Conservation (phyloP, 2,113 vertebrate genomes). For the Excalfactoria chinensis region DNA sequence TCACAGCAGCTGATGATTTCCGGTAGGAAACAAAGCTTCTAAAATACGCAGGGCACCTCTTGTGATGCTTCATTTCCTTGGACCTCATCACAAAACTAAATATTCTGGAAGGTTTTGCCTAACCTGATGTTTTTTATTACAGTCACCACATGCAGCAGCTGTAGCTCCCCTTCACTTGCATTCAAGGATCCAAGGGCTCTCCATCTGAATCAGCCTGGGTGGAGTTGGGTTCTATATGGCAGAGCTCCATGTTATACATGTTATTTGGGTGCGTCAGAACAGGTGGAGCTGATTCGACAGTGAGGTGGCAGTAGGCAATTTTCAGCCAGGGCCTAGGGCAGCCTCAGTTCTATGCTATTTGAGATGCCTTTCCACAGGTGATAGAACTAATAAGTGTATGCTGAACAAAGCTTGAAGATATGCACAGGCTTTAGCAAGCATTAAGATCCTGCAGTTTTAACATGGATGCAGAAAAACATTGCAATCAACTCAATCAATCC, state of each 20-base stretch:
- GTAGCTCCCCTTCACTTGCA: rapidly evolving
- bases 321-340: background rate
- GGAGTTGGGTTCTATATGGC: background rate
- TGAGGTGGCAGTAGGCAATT: background rate
- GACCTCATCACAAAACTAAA: no score
- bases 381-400: background rate
- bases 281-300: background rate
- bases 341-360: background rate
- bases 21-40: background rate
- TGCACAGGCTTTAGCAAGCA: background rate
- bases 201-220: background rate
- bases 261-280: conserved; percentile 10
- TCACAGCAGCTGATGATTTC: background rate
- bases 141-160: background rate
- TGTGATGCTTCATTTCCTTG: background rate
- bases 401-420: background rate
- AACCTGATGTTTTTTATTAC: background rate
- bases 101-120: background rate
- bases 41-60: background rate
- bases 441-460: background rate
- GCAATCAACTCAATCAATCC: rapidly evolving
- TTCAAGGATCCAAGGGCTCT: background rate
- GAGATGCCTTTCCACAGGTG: background rate
- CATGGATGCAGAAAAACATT: background rate
- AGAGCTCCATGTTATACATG: background rate